Base-by-base conservation (phyloP, 2,888 invertebrate genomes). In the Polydrusus tereticollis region DNA sequence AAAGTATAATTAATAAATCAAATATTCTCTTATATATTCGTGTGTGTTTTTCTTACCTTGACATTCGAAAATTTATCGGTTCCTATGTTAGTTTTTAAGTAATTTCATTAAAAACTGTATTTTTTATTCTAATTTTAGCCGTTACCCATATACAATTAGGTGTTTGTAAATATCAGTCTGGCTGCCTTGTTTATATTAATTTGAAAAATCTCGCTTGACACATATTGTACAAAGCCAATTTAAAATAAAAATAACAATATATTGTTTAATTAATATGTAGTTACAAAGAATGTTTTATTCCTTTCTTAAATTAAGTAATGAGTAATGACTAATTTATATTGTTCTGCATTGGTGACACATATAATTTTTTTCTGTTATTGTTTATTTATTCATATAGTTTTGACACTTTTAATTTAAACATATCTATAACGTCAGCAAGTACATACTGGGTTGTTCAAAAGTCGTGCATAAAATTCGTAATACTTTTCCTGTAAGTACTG, bases 11-110 rank as follows among this genome's bases (percentile, higher is more conserved):
- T 55, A 29, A 29, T 29, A 29, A 29, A 47, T 47, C 14, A 26
- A 26, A 50, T 55, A 26, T n/a, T 29, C n/a, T 29, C 12, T 21
- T n/a, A n/a, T n/a, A n/a, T n/a, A n/a, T n/a, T n/a, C 3, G 8
- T 55, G 29, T 29, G 21, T 55, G 29, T 14, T 1, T 29, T 55
- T 16, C 29, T 8, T 18, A 29, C 52, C 52, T 55, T 55, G 52
- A 29, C 52, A 55, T 55, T 55, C 52, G 18, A 55, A 47, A 47
- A 47, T 47, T 47, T 45, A 47, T 47, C n/a, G 12, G n/a, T 47
- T 23, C 47, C 20, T 45, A n/a, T n/a, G 36, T 36, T 12, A 12
- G 36, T 36, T 36, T 36, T 41, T 16, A 47, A 47, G 23, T 23
- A 47, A 21, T n/a, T 47, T n/a, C 3, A n/a, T 47, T 47, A 45